These are phyloP conservation scores for Allacma fusca DNA, from an alignment of 2,888 invertebrate genomes.

Conservation along the genomic window DNA sequence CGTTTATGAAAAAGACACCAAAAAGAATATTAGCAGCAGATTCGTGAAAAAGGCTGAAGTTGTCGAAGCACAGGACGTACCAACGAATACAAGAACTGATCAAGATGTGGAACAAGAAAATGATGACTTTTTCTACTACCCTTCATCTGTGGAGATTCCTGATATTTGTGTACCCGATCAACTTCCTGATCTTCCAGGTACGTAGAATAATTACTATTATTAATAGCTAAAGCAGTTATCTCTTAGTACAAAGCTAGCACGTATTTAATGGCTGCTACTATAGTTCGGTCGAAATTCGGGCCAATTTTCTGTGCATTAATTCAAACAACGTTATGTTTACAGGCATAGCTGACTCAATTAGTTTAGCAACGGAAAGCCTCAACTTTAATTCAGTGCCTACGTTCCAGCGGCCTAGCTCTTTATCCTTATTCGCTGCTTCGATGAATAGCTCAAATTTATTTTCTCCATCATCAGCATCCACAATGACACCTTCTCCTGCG, in stretches of 20 bases:
- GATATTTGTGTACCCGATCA: constrained; percentile 60
- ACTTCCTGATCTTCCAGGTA: constrained; percentile 59
- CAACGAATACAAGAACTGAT: not conserved
- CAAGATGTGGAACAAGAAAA: not conserved
- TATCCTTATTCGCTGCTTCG: not conserved
- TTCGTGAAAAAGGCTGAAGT: constrained; percentile 20
- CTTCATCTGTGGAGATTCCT: constrained; percentile 58
- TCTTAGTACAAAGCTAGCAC: too few relatives aligned
- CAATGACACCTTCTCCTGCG: not conserved
- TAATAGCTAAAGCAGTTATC: too few relatives aligned
- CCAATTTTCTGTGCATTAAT: too few relatives aligned
- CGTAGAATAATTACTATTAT: too few relatives aligned
- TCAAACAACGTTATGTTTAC: not conserved
- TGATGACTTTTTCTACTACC: constrained; percentile 61
- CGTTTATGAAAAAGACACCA: constrained; percentile 43
- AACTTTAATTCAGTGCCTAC: not conserved
- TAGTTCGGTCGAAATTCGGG: too few relatives aligned
- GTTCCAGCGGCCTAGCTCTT: not conserved
- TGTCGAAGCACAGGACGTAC: not conserved
- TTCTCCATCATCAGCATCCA: not conserved
- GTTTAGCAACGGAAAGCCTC: constrained; percentile 30
- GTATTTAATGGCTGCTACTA: too few relatives aligned
- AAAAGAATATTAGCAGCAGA: constrained; percentile 18
- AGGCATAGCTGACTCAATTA: constrained; percentile 55
- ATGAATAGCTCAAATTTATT: not conserved